Evolutionary conservation across 2,113 vertebrate genomes (phyloP).

Genomic region (Scophthalmus maximus): DNA sequence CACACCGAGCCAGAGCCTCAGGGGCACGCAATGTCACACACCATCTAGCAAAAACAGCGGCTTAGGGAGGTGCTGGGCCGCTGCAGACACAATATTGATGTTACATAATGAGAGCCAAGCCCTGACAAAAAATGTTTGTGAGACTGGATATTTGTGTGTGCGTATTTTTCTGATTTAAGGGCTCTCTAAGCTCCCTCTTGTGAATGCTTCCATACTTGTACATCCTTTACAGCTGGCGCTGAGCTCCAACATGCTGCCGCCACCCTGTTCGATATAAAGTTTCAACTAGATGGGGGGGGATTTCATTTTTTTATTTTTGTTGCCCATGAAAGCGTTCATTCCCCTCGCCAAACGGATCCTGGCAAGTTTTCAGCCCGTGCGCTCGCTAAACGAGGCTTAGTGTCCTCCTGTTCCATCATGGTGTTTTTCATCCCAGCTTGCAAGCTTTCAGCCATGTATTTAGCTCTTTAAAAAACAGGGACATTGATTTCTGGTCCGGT

Average conservation of each 20-base stretch:
- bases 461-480: slow-evolving; percentile 56
- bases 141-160: slow-evolving; percentile 12
- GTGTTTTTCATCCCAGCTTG: slow-evolving; percentile 63
- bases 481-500: slow-evolving; percentile 62
- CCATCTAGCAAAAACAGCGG: slow-evolving; percentile 44
- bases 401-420: slow-evolving; percentile 65
- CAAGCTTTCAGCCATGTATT: slow-evolving; percentile 64
- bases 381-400: slow-evolving; percentile 68
- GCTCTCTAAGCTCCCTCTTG: slow-evolving; percentile 9
- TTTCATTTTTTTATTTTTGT: slow-evolving; percentile 11
- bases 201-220: slow-evolving; percentile 17
- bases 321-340: slow-evolving; percentile 27
- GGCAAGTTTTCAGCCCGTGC: slow-evolving; percentile 50
- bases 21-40: slow-evolving; percentile 47
- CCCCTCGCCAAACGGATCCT: slow-evolving; percentile 50
- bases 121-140: slow-evolving; percentile 1
- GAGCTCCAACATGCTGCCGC: neutral
- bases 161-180: slow-evolving; percentile 34
- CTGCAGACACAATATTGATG: slow-evolving; percentile 59
- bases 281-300: slow-evolving; percentile 2
- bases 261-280: slow-evolving; percentile 4
- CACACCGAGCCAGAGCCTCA: slow-evolving; percentile 24
- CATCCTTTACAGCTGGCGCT: slow-evolving; percentile 24
- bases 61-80: slow-evolving; percentile 45
- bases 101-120: slow-evolving; percentile 61